These are phyloP conservation scores for Beroe ovata DNA, from an alignment of 37 sponge, comb jelly and placozoan genomes.

Conservation along the genomic window DNA sequence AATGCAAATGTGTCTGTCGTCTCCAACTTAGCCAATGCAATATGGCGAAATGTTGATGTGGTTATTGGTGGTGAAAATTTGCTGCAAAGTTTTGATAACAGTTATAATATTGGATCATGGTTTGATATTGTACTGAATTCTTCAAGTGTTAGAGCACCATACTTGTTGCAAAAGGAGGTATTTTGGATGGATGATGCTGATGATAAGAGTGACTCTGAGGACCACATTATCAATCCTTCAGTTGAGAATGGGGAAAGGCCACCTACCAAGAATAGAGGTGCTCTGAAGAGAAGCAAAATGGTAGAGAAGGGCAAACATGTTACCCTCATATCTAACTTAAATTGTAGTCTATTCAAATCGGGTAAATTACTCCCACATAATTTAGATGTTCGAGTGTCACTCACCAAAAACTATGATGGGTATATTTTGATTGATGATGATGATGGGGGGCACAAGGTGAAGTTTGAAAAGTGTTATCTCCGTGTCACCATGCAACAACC, in stretches of 20 bases:
- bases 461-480: constrained; percentile 3
- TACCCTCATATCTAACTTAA: not conserved
- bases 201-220: not conserved
- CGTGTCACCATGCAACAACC: constrained; percentile 2
- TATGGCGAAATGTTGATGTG: constrained; percentile 51
- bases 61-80: constrained; percentile 29
- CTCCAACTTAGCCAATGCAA: not conserved
- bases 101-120: constrained; percentile 17
- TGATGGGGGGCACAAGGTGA: not conserved
- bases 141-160: not conserved
- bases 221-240: not conserved
- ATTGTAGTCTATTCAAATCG: not conserved
- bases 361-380: not conserved
- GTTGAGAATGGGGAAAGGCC: not conserved
- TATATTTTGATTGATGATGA: not conserved
- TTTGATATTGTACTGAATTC: not conserved
- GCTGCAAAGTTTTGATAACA: constrained; percentile 56
- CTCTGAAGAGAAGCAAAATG: not conserved
- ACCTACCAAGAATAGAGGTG: not conserved
- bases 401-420: constrained; percentile 35
- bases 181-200: not conserved
- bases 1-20: constrained; percentile 35
- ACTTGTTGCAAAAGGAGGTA: not conserved
- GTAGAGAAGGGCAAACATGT: not conserved
- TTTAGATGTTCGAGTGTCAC: not conserved